Evolutionary conservation across 1,140 invertebrate species (phyloP).

Genomic region (Drosophila bifasciata): DNA sequence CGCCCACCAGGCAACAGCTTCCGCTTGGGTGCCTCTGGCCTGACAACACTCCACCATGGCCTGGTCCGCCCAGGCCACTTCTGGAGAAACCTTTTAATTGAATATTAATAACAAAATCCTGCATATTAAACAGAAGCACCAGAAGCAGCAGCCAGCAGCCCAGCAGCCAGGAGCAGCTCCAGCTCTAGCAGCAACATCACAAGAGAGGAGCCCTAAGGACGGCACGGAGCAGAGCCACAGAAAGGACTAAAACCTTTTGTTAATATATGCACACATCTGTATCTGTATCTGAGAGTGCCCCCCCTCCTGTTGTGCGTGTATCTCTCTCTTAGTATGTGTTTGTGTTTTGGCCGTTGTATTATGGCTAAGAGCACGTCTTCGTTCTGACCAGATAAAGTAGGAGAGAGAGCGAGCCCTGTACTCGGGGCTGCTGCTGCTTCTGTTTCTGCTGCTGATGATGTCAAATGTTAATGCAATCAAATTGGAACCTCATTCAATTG

Average conservation of each 20-base stretch:
- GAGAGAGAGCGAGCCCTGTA: background rate
- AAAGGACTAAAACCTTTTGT: constrained; percentile 53
- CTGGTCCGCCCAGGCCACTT: constrained; percentile 1
- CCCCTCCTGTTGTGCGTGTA: constrained; percentile 2
- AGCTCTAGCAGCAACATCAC: constrained; percentile 35
- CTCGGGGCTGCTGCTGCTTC: background rate
- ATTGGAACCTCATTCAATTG: constrained; percentile 59
- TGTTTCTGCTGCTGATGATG: constrained; percentile 40
- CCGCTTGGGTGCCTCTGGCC: no score
- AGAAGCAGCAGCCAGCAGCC: background rate
- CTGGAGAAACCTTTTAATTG: constrained; percentile 58
- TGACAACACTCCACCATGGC: background rate
- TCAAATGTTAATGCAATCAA: constrained; percentile 65
- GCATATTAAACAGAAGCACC: constrained; percentile 51
- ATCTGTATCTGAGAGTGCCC: constrained; percentile 19
- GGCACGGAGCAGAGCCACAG: background rate
- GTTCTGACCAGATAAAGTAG: background rate
- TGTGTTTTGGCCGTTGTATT: constrained; percentile 16
- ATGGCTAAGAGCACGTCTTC: constrained; percentile 30
- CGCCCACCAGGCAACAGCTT: background rate
- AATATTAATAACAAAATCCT: constrained; percentile 68
- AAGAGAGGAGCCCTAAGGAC: background rate
- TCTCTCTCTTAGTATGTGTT: background rate
- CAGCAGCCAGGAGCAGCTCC: no score
- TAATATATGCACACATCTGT: constrained; percentile 55